Evolutionary conservation across 23 tunicate species (phyloP).

Genomic region (Clavelina lepadiformis): DNA sequence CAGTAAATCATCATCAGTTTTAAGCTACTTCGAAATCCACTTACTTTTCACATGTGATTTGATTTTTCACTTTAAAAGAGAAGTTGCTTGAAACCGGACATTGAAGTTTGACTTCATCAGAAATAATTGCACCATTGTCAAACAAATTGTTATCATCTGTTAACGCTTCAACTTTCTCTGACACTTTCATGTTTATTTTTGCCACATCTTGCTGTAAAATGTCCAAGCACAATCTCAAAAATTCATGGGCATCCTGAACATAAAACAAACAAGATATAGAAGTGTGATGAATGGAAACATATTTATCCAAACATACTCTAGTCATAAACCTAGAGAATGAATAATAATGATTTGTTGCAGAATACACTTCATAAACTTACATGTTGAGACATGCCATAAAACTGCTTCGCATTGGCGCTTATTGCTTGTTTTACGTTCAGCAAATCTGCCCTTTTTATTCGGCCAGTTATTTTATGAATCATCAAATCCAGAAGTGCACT

Average conservation of each 20-base stretch:
- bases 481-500: conserved; percentile 23
- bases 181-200: conserved; percentile 3
- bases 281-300: too few species aligned
- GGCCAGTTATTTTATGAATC: conserved; percentile 3
- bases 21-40: background rate
- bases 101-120: background rate
- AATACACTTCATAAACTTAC: conserved; percentile 22
- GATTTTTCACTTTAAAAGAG: conserved; percentile 22
- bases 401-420: conserved; percentile 32
- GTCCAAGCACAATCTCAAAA: conserved; percentile 37
- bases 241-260: conserved; percentile 52
- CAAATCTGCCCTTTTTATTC: conserved; percentile 9
- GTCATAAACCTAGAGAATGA: too few species aligned
- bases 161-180: too few species aligned
- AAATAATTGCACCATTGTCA: background rate
- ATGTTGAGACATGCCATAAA: conserved; percentile 48
- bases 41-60: conserved; percentile 31
- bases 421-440: conserved; percentile 33
- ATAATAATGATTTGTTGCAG: too few species aligned
- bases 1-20: too few species aligned
- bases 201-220: conserved; percentile 23
- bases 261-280: too few species aligned
- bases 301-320: too few species aligned
- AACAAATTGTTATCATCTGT: too few species aligned
- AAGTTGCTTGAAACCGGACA: conserved; percentile 49